A percentile compares a stretch with the other conserved stretches of the same genome.
phyloP scores from a whole-genome alignment of 2,888 invertebrate species.

The Shargacucullia verbasci region DNA sequence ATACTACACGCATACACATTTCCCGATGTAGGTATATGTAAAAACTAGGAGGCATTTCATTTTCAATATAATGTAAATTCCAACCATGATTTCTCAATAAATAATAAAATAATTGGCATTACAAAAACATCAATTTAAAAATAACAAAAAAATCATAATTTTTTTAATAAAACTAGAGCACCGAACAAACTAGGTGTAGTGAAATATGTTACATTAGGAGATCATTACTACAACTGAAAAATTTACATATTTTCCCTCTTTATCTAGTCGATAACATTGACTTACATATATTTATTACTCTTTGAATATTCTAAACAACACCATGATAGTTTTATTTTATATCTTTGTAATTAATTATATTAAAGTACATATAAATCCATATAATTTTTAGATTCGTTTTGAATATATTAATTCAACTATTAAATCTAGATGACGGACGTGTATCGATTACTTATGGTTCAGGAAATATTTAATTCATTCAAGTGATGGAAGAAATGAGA shows the following conservation, averaged over 20 bases:
- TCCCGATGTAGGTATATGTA: slow-evolving; percentile 35
- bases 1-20: slow-evolving; percentile 32
- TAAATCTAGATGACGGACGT: slow-evolving; percentile 34
- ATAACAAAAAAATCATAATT: slow-evolving; percentile 44
- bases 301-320: slow-evolving; percentile 56
- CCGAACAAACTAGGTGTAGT: slow-evolving; percentile 60
- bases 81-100: slow-evolving; percentile 48
- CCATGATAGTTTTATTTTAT: slow-evolving; percentile 40
- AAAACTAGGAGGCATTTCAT: slow-evolving; percentile 40
- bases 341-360: slow-evolving; percentile 27
- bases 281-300: slow-evolving; percentile 57
- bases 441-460: slow-evolving; percentile 29
- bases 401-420: slow-evolving; percentile 50
- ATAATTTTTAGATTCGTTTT: slow-evolving; percentile 50
- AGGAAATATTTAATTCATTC: background rate
- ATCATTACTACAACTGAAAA: slow-evolving; percentile 60
- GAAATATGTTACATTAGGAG: slow-evolving; percentile 64
- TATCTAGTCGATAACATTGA: slow-evolving; percentile 41
- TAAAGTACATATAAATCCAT: slow-evolving; percentile 37
- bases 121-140: slow-evolving; percentile 49
- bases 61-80: slow-evolving; percentile 29
- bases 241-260: slow-evolving; percentile 48
- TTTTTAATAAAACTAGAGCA: slow-evolving; percentile 61
- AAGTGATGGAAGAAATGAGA: too few relatives aligned
- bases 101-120: slow-evolving; percentile 58